phyloP scores from a whole-genome alignment of 2,797 vertebrate genomes.

The Parauchenoglanis ngamensis region DNA sequence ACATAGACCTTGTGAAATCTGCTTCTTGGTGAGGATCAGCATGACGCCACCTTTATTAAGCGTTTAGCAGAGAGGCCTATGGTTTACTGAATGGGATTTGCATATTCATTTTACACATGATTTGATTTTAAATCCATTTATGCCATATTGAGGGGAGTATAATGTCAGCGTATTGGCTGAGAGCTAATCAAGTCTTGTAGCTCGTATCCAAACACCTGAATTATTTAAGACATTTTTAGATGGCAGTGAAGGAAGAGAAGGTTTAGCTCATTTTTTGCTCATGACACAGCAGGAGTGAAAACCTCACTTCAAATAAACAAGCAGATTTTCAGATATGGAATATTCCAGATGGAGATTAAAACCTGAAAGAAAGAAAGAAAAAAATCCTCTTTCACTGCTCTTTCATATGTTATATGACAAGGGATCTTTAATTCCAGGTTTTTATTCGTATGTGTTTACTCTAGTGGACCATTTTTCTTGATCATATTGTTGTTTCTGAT shows the following conservation, averaged over 20 bases:
- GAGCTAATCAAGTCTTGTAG: slow-evolving; percentile 39
- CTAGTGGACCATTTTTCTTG: too few species aligned
- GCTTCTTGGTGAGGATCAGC: slow-evolving; percentile 23
- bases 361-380: neutral
- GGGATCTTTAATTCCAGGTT: neutral
- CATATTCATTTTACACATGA: slow-evolving; percentile 48
- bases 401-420: neutral
- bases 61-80: slow-evolving; percentile 26
- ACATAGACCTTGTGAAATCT: slow-evolving; percentile 1
- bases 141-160: slow-evolving; percentile 19
- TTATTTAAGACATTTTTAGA: slow-evolving; percentile 6
- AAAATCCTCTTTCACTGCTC: neutral
- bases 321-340: neutral
- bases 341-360: slow-evolving; percentile 34
- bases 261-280: neutral
- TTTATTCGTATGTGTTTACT: neutral
- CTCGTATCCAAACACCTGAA: slow-evolving; percentile 31
- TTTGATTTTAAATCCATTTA: slow-evolving; percentile 44
- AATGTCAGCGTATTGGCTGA: slow-evolving; percentile 30
- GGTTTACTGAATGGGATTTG: slow-evolving; percentile 30
- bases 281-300: neutral
- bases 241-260: neutral
- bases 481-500: neutral
- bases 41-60: slow-evolving; percentile 2
- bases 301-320: slow-evolving; percentile 20